A percentile compares a stretch with the other conserved stretches of the same genome.
phyloP scores from a whole-genome alignment of 2,113 vertebrate species.

The Chlorodrepanis virens region DNA sequence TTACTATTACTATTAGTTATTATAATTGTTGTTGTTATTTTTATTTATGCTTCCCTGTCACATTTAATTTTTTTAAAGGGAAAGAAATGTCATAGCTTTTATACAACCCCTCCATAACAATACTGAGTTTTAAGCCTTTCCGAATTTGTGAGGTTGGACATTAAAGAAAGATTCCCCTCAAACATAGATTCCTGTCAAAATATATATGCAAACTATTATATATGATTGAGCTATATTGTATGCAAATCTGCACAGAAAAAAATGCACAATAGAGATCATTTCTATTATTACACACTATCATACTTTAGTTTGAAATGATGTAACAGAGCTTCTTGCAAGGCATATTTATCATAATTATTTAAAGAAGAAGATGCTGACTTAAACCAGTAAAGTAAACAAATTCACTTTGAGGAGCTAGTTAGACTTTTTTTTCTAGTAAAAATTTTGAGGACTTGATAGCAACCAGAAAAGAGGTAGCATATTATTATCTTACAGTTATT shows the following conservation, averaged over 20 bases:
- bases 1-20: background rate
- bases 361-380: background rate
- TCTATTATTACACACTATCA: background rate
- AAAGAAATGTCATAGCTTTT: background rate
- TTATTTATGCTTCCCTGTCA: background rate
- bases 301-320: background rate
- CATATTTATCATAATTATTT: background rate
- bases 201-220: background rate
- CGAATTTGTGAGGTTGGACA: background rate
- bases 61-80: background rate
- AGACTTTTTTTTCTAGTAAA: background rate
- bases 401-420: background rate
- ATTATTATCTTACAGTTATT: background rate
- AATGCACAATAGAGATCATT: background rate
- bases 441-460: background rate
- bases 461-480: background rate
- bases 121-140: background rate
- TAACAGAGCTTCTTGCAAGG: background rate
- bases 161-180: background rate
- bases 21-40: background rate
- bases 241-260: background rate
- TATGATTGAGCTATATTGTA: background rate
- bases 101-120: background rate
- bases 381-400: background rate
- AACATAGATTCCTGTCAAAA: background rate